A percentile compares a stretch with the other conserved stretches of the same genome.
These are phyloP conservation scores for Nyleta sp. DNA, from an alignment of 2,888 invertebrate genomes.

Conservation along the genomic window DNA sequence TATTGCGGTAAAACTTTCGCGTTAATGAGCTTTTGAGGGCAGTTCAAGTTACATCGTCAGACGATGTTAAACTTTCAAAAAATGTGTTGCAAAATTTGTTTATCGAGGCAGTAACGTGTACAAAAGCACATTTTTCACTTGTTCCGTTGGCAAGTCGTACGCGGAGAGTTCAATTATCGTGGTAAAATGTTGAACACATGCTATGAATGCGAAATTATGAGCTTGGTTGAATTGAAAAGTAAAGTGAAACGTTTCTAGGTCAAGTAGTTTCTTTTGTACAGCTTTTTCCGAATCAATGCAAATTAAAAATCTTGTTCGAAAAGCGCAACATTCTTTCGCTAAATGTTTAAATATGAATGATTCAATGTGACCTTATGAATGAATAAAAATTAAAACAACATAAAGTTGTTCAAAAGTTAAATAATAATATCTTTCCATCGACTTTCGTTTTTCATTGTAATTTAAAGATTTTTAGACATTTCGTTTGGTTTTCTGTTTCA, in stretches of 20 bases:
- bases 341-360: too few species aligned
- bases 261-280: neutral
- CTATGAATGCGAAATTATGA: slow-evolving; percentile 8
- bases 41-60: too few species aligned
- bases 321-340: too few species aligned
- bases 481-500: slow-evolving; percentile 23
- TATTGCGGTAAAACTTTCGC: too few species aligned
- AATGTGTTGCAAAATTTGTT: neutral
- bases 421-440: too few species aligned
- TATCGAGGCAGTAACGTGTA: neutral
- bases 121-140: neutral
- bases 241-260: slow-evolving; percentile 3
- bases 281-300: neutral
- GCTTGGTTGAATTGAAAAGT: neutral
- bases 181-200: slow-evolving; percentile 7
- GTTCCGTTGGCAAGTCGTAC: neutral
- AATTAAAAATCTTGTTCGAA: too few species aligned
- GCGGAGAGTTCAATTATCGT: slow-evolving; percentile 2
- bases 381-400: too few species aligned
- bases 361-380: too few species aligned
- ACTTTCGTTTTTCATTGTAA: too few species aligned
- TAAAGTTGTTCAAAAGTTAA: too few species aligned
- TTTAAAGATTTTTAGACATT: neutral
- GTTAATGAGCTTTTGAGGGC: too few species aligned
- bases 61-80: too few species aligned